Conservation (phyloP, 1,140 invertebrate species). For the Aphelenchoides besseyi region DNA sequence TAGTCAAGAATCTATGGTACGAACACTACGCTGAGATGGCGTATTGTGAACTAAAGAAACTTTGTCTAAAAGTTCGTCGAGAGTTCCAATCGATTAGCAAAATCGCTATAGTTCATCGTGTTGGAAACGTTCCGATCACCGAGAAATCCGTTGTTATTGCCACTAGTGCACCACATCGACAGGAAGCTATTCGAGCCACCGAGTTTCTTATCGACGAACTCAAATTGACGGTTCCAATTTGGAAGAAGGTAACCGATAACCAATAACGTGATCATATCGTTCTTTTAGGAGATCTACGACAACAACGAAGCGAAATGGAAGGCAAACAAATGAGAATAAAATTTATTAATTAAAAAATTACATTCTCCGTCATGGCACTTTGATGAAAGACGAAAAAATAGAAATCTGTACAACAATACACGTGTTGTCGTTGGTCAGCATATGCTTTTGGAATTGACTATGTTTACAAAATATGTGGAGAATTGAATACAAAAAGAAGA, state of each 20-base stretch:
- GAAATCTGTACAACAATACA: slow-evolving; percentile 10
- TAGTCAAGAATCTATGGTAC: slow-evolving; percentile 18
- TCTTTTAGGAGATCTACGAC: slow-evolving; percentile 16
- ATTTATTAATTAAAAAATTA: no score
- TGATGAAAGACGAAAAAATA: slow-evolving; percentile 5
- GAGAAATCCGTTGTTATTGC: slow-evolving; percentile 86
- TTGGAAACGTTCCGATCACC: slow-evolving; percentile 72
- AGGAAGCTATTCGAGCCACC: slow-evolving; percentile 76
- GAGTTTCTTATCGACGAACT: slow-evolving; percentile 78
- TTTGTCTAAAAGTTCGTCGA: slow-evolving; percentile 13
- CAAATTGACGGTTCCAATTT: slow-evolving; percentile 84
- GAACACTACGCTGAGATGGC: slow-evolving; percentile 33
- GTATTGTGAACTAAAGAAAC: slow-evolving; percentile 3
- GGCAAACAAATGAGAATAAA: not conserved
- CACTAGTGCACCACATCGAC: slow-evolving; percentile 79
- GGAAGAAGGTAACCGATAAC: slow-evolving; percentile 76
- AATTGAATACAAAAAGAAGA: no score
- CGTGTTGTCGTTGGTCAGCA: no score
- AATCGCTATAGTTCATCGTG: slow-evolving; percentile 30
- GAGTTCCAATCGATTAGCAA: slow-evolving; percentile 6
- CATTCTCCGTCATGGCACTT: no score
- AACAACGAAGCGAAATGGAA: slow-evolving; percentile 4
- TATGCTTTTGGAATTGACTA: no score
- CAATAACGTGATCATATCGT: not conserved
- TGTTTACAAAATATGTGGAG: no score